Base-by-base conservation (phyloP, 2,797 vertebrate species). In the Chelmon rostratus region DNA sequence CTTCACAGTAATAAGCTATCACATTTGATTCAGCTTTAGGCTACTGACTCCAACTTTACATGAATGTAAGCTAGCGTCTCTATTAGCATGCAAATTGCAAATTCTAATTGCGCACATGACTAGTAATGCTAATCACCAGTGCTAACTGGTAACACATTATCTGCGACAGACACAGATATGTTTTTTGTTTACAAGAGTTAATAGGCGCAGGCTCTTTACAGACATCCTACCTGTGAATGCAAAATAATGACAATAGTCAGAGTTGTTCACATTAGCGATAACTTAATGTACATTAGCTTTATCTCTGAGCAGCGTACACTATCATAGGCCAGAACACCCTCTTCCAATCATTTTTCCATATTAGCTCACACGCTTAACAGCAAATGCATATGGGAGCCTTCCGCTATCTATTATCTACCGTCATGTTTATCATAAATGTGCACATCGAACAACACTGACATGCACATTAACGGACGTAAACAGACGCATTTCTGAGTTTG, bases 401-500 rank as follows among this genome's bases (percentile, higher is more conserved):
- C 44, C 13, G 46, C 44, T 5, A 46, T 46, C 18, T 1, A 46
- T 46, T 46, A 63, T 49, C 28, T 15, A 8, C 21, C 13, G 25
- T 38, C 7, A 4, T 23, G 28, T 33, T 40, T 6, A 62, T 65
- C n/a, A 67, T 13, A 44, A 44, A 25, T 56, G 5, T 15, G 38
- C 11, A 42, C 16, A 15, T 40, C 6, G 10, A 44, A 46, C 38
- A n/a, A 16, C 21, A 3, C 49, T 4, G n/a, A n/a, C 18, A 9
- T 6, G 12, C n/a, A 40, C 47, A 16, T 50, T 46, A 38, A 42
- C 11, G 15, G 28, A 7, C 25, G 46, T 1, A 6, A 18, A 66
- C n/a, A 23, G 5, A 42, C 28, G 6, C 18, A 66, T 70, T 69
- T 46, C 21, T 54, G 31, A 40, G 49, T 68, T 57, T 54, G 50